Evolutionary conservation across 2,888 invertebrate species (phyloP).

Genomic region (Lasioglossum pauxillum): DNA sequence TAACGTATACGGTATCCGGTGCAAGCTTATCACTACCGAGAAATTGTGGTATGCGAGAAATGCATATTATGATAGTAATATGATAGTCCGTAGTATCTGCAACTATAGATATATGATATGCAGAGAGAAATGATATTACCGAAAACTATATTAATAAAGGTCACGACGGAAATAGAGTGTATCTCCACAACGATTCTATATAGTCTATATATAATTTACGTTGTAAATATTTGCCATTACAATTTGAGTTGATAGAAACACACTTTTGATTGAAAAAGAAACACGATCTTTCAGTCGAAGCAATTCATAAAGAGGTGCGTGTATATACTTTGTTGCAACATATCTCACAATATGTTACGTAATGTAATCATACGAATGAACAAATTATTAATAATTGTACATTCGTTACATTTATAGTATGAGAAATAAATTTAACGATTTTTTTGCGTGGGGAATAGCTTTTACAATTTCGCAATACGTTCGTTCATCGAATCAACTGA

Average conservation of each 20-base stretch:
- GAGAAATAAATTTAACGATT: not conserved
- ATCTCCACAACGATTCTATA: slow-evolving; percentile 7
- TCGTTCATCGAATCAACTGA: slow-evolving; percentile 11
- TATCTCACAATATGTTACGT: slow-evolving; percentile 9
- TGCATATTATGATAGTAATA: not conserved
- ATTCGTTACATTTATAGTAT: not conserved
- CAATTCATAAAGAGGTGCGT: not conserved
- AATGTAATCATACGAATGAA: slow-evolving; percentile 6
- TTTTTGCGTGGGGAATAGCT: not conserved
- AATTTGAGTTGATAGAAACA: not conserved
- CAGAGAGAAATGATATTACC: not conserved
- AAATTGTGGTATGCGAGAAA: slow-evolving; percentile 1
- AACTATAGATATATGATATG: not conserved
- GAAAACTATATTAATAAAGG: slow-evolving; percentile 16
- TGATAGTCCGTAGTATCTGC: not conserved
- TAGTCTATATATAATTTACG: not conserved
- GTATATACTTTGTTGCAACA: not conserved
- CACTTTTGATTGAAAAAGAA: not conserved
- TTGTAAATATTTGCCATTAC: not conserved
- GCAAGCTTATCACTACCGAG: not conserved
- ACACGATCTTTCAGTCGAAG: not conserved
- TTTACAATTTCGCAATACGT: not conserved
- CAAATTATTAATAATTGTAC: slow-evolving; percentile 1
- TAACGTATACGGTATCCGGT: not conserved
- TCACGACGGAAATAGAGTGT: slow-evolving; percentile 16